Evolutionary conservation across 2,113 vertebrate genomes (phyloP).

Genomic region (Aegotheles bennettii): DNA sequence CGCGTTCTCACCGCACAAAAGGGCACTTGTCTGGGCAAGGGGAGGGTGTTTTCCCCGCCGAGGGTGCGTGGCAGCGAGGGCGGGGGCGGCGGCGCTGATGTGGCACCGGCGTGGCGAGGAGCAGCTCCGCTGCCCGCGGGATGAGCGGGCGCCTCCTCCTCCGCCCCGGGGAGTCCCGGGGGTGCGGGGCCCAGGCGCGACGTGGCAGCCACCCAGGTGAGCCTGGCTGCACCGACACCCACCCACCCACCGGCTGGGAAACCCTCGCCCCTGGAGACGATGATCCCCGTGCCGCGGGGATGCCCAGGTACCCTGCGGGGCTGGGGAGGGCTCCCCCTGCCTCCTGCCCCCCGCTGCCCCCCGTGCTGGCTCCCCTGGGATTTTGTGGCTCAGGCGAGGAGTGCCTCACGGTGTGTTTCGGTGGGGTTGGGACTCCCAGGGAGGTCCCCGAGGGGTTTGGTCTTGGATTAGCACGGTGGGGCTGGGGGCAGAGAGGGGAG

Average conservation of each 20-base stretch:
- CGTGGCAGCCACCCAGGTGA: constrained; percentile 45
- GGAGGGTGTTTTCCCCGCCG: neutral
- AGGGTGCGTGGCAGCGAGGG: neutral
- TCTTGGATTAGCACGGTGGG: neutral
- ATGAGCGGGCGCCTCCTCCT: neutral
- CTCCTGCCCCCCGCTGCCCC: neutral
- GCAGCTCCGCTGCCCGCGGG: neutral
- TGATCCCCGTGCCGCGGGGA: neutral
- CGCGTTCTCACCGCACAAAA: constrained; percentile 15
- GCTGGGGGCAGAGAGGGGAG: too few species aligned
- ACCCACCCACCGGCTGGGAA: too few species aligned
- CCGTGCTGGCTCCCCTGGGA: neutral
- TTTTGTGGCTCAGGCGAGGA: fast-evolving
- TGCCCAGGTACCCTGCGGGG: neutral
- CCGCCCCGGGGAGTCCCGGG: neutral
- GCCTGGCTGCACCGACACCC: neutral
- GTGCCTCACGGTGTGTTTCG: fast-evolving
- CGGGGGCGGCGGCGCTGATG: neutral
- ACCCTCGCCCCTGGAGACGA: neutral
- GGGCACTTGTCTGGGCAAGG: neutral
- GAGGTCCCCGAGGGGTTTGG: neutral
- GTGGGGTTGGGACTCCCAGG: neutral
- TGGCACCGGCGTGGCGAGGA: neutral
- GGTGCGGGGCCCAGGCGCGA: neutral
- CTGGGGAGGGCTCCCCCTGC: neutral